Evolutionary conservation across 2,797 vertebrate genomes (phyloP), one percentile per base, ranked within the genome.

Genomic region (Hirundo rustica): DNA sequence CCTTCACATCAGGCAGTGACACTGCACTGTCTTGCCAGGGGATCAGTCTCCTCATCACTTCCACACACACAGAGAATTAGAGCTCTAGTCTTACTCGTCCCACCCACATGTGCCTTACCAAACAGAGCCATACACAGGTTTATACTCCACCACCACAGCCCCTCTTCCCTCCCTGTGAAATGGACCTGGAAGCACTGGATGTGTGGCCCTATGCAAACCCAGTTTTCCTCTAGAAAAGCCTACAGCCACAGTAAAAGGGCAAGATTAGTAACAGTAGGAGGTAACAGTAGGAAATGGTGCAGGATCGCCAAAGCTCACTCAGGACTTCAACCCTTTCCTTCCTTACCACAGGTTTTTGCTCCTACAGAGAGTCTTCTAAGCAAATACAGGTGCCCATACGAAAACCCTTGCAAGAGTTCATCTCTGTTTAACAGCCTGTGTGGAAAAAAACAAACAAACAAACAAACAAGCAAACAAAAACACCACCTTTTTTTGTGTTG

Each of bases 121-220:
- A 70, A 23, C 30, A 66, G 36, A 54, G 51, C 5, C 36, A 5
- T 11, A 5, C 1, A 6, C 3, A 44, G 23, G 19, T 5, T 38
- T 16, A 11, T 3, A 4, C 19, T 48, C 23, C 44, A 36, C 9
- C 40, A 71, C 4, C 36, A 50, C 7, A 47, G 36, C 36, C 85
- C 23, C 51, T 48, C 44, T 89, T 66, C 18, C 8, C 22, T 79
- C n/a, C 26, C 32, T 36, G n/a, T 4, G 13, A 48, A 64, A 74
- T 2, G 7, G 26, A 92, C n/a, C n/a, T 58, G 61, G n/a, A 34
- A 62, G 48, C 71, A 30, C 12, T 70, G 65, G 16, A 34, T 64
- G 7, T 22, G n/a, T 10, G 3, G 25, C 13, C 16, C 26, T 19
- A 26, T 1, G 1, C 2, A 70, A 78, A 17, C 0, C 5, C 25